Evolutionary conservation across 2,888 invertebrate genomes (phyloP), one percentile per base, ranked within the genome.

Genomic region (Polietes domitor): DNA sequence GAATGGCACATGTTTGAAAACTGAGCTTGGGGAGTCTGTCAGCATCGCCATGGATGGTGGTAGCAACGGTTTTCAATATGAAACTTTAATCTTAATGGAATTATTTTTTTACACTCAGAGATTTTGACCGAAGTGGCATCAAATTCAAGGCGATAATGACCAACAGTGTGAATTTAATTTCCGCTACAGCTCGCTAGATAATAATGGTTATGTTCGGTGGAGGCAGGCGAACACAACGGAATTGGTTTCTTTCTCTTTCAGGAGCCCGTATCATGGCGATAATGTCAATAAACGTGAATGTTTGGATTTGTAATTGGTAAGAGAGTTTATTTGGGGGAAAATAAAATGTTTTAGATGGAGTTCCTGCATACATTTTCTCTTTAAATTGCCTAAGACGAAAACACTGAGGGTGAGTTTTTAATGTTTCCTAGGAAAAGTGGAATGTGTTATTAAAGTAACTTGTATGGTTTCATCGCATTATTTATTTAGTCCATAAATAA

Each of bases 111-210:
- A 47, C 47, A n/a, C 47, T n/a, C n/a, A n/a, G n/a, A n/a, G n/a
- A n/a, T n/a, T n/a, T n/a, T n/a, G n/a, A n/a, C n/a, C 12, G n/a
- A 47, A n/a, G 47, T 47, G 47, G 47, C 47, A 47, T 2, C 47
- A 47, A 47, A 6, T 4, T 47, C 47, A 47, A 28, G 7, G 28
- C 28, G 28, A 28, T 61, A 61, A 61, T 4, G 28, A 15, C 28
- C 28, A 61, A 28, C n/a, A 37, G 37, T 28, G 28, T 28, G 28
- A 61, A 61, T 61, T 61, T 61, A 61, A 61, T 61, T 61, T 61
- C 61, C 61, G 61, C n/a, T 61, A 15, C 24, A 58, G 32, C n/a
- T 47, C 47, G 24, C 26, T 26, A 9, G 28, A 21, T n/a, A n/a
- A 47, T 47, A 47, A 47, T n/a, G 41, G 4, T 41, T 41, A 41